A percentile compares a stretch with the other conserved stretches of the same genome.
Evolutionary conservation across 2,797 vertebrate genomes (phyloP).

Genomic region (Ptychobarbus kaznakovi): DNA sequence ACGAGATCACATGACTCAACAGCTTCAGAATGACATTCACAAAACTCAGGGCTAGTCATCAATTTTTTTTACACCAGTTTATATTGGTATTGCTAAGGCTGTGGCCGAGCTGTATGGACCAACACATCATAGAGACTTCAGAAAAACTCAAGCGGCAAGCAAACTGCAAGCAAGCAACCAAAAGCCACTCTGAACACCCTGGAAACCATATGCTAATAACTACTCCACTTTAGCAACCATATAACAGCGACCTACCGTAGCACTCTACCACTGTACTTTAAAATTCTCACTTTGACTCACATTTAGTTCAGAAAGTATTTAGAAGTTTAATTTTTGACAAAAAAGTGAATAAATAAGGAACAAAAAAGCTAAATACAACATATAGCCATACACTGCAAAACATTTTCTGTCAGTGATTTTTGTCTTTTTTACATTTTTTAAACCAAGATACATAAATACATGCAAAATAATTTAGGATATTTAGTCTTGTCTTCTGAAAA

Average conservation of each 20-base stretch:
- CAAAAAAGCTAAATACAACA: neutral
- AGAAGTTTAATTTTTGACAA: neutral
- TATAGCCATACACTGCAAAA: no score
- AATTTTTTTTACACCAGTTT: neutral
- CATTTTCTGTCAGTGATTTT: no score
- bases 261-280: neutral
- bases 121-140: neutral
- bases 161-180: neutral
- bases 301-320: neutral
- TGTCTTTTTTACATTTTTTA: no score
- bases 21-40: neutral
- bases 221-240: no score
- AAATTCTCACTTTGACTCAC: neutral
- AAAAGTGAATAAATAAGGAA: no score
- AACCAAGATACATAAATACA: no score
- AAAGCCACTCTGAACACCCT: neutral
- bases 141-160: neutral
- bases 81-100: neutral
- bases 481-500: no score
- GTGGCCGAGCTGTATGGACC: neutral
- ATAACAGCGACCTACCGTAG: no score
- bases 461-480: no score
- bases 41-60: neutral
- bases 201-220: neutral
- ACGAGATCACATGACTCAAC: neutral